phyloP scores from a whole-genome alignment of 2,888 invertebrate species.

The Molanna angustata region DNA sequence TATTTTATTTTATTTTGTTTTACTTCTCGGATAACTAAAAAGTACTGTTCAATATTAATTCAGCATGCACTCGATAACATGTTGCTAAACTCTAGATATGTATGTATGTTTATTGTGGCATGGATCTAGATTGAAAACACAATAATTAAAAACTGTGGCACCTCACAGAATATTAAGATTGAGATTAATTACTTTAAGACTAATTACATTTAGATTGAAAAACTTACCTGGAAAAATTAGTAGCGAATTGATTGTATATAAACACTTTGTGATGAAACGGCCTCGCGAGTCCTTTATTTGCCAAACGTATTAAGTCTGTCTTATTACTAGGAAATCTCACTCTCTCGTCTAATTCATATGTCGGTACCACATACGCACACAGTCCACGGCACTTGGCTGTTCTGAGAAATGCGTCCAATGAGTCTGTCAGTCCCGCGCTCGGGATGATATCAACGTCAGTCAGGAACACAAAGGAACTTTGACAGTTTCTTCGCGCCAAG shows the following conservation, averaged over 20 bases:
- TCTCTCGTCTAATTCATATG: slow-evolving; percentile 80
- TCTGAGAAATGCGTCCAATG: slow-evolving; percentile 66
- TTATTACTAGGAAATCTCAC: slow-evolving; percentile 81
- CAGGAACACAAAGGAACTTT: slow-evolving; percentile 74
- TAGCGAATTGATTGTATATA: slow-evolving; percentile 88
- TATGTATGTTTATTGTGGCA: too few species aligned
- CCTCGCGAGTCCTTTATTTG: slow-evolving; percentile 76
- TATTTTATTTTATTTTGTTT: too few species aligned
- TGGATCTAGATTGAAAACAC: too few species aligned
- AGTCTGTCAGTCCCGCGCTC: slow-evolving; percentile 66
- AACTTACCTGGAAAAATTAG: slow-evolving; percentile 80
- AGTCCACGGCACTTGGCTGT: slow-evolving; percentile 56
- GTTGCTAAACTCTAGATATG: too few species aligned
- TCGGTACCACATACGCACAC: slow-evolving; percentile 88
- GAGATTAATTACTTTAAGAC: too few species aligned
- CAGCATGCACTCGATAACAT: too few species aligned
- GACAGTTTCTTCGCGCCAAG: slow-evolving; percentile 81
- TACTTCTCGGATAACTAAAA: too few species aligned
- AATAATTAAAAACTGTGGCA: too few species aligned
- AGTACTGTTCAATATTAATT: too few species aligned
- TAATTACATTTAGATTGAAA: too few species aligned
- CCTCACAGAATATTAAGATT: too few species aligned
- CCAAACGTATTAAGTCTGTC: slow-evolving; percentile 70
- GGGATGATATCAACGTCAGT: slow-evolving; percentile 90
- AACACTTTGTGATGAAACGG: slow-evolving; percentile 91